Conservation (phyloP, 2,888 invertebrate species). For the Tetanocera ferruginea region DNA sequence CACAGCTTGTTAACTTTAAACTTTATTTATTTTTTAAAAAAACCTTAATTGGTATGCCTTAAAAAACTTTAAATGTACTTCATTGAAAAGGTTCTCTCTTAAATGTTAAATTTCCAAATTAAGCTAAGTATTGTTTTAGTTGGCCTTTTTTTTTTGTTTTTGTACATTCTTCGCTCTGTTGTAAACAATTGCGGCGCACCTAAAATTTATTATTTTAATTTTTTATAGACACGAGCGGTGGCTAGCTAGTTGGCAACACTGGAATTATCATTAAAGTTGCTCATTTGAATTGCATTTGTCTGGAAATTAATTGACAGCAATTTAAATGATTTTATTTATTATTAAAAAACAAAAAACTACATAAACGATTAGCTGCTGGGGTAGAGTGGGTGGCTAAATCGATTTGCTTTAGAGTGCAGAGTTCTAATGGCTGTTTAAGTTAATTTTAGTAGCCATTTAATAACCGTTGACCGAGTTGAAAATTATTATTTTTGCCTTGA, state of each 20-base stretch:
- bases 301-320: conserved; percentile 27
- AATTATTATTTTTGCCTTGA: neutral
- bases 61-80: neutral
- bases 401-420: neutral
- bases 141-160: neutral
- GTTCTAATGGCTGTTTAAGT: neutral
- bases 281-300: conserved; percentile 6
- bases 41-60: neutral
- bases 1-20: conserved; percentile 11
- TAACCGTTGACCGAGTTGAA: too few relatives aligned
- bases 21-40: neutral
- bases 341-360: neutral
- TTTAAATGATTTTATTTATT: conserved; percentile 23
- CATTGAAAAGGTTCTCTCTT: neutral
- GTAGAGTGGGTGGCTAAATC: neutral
- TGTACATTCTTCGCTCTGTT: neutral
- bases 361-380: neutral
- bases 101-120: neutral
- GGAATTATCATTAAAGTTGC: neutral
- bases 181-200: conserved; percentile 12
- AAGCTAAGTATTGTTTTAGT: neutral
- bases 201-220: neutral
- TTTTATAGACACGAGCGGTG: neutral
- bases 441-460: too few relatives aligned
- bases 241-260: neutral